phyloP scores from a whole-genome alignment of 2,888 invertebrate genomes.

The Liopterus haemorrhoidalis region DNA sequence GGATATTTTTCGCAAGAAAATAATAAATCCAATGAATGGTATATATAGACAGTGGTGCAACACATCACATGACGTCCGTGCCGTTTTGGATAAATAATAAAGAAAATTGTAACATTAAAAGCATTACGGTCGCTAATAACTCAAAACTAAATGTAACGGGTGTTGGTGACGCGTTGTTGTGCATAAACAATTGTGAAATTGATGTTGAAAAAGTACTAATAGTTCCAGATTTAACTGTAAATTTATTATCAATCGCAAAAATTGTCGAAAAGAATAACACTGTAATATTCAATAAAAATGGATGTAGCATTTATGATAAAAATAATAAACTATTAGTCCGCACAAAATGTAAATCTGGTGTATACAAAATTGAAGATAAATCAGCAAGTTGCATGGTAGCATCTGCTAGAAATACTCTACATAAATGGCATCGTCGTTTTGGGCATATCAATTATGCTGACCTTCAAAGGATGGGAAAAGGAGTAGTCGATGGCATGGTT shows the following conservation, averaged over 20 bases:
- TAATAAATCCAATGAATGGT: constrained; percentile 8
- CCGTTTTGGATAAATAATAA: not conserved
- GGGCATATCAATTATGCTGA: constrained; percentile 24
- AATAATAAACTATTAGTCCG: not conserved
- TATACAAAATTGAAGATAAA: constrained; percentile 9
- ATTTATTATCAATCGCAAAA: constrained; percentile 14
- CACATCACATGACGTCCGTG: constrained; percentile 12
- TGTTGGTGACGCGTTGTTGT: no score
- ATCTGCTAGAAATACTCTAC: constrained; percentile 4
- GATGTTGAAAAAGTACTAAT: constrained; percentile 13
- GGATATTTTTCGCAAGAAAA: constrained; percentile 3
- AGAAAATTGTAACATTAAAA: constrained; percentile 2
- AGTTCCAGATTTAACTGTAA: constrained; percentile 13
- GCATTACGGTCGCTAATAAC: constrained; percentile 7
- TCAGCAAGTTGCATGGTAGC: constrained; percentile 10
- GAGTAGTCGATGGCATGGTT: constrained; percentile 12
- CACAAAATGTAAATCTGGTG: not conserved
- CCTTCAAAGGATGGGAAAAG: constrained; percentile 13
- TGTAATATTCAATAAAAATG: constrained; percentile 10
- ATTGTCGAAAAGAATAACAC: constrained; percentile 12
- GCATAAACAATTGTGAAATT: constrained; percentile 11
- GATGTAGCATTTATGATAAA: constrained; percentile 11
- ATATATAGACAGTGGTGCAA: constrained; percentile 14
- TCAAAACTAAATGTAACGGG: not conserved
- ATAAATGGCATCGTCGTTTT: constrained; percentile 23